A percentile compares a stretch with the other conserved stretches of the same genome.
Conservation (phyloP, 2,888 invertebrate species). For the Stramonita haemastoma region DNA sequence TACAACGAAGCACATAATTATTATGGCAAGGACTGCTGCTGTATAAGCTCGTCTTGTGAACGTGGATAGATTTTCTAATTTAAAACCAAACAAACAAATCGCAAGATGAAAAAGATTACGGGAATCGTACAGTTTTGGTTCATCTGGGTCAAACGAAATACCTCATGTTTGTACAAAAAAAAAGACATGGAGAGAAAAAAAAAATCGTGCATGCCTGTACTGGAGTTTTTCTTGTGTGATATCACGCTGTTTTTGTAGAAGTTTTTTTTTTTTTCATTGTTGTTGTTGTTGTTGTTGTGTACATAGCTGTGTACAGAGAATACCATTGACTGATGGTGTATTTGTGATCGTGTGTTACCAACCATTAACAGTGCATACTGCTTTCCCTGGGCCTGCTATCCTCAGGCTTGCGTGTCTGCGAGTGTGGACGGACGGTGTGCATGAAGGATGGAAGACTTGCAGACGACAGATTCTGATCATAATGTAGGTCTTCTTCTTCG, state of each 20-base stretch:
- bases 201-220: constrained; percentile 18
- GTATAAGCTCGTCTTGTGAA: not conserved
- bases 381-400: not conserved
- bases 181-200: not conserved
- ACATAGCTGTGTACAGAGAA: constrained; percentile 29
- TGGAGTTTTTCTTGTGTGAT: constrained; percentile 33
- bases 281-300: not conserved
- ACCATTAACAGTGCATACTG: not conserved
- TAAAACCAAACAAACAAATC: not conserved
- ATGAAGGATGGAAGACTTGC: too few species aligned
- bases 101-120: too few species aligned
- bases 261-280: not conserved
- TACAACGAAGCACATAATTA: not conserved
- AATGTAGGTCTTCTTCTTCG: too few species aligned
- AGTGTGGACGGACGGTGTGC: not conserved
- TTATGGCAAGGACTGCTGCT: not conserved
- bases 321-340: not conserved
- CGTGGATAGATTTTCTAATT: not conserved
- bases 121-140: constrained; percentile 3
- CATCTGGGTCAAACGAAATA: constrained; percentile 34
- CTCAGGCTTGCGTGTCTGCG: not conserved
- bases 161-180: constrained; percentile 32
- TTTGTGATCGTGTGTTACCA: constrained; percentile 9
- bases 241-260: not conserved
- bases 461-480: too few species aligned